Evolutionary conservation across 2,113 vertebrate genomes (phyloP).

Genomic region (Catharus bicknelli): DNA sequence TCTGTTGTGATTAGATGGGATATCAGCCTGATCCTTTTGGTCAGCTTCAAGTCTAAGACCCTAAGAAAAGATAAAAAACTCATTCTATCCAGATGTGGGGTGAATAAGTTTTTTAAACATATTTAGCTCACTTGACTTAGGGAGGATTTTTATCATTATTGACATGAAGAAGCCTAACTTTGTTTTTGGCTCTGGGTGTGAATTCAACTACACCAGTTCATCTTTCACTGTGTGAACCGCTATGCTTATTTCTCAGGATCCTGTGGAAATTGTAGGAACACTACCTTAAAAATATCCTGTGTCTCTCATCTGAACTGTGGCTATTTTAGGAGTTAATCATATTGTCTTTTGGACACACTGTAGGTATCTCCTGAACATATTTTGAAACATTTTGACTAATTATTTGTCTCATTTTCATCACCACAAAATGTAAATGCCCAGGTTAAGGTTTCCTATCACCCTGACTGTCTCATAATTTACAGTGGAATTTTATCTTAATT

Average conservation of each 20-base stretch:
- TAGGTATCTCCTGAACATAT: background rate
- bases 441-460: background rate
- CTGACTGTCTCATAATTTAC: background rate
- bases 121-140: background rate
- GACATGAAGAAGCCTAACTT: background rate
- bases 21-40: background rate
- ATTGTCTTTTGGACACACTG: accelerated
- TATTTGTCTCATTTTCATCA: background rate
- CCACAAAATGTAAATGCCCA: accelerated
- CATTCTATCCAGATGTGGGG: background rate
- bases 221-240: accelerated
- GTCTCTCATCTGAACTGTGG: background rate
- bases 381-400: background rate
- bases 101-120: background rate
- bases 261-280: background rate
- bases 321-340: background rate
- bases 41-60: background rate
- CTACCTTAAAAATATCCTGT: background rate
- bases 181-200: accelerated
- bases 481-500: background rate
- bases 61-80: background rate
- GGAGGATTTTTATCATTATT: background rate
- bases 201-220: background rate
- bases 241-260: background rate
- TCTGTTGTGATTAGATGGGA: background rate